Evolutionary conservation across 2,113 vertebrate genomes (phyloP), one percentile per base, ranked within the genome.

Genomic region (Crocuta crocuta): DNA sequence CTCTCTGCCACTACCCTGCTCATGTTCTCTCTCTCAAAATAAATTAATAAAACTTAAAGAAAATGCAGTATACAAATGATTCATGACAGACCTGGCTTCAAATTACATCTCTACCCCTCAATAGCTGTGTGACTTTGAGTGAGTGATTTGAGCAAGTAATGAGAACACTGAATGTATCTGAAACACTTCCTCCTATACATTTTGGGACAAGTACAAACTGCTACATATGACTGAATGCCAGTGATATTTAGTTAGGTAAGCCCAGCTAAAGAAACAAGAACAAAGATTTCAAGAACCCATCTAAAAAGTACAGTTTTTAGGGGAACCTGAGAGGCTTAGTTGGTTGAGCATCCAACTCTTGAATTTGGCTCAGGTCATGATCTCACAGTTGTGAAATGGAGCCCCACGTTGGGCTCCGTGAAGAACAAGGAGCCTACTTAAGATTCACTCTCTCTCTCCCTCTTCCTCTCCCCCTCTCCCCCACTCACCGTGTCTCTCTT

Each of bases 171-270:
- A 92, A 66, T 71, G 31, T 48, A 92, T 82, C 28, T 73, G 87
- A 87, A 90, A 79, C 35, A 87, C 15, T 79, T 92, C 31, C n/a
- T 92, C 28, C 16, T 87, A 82, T 90, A 86, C 63, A 84, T 65
- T 89, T 4, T 8, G 92, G 93, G 5, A 55, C 3, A 70, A 74
- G 3, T 70, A 85, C 9, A 53, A 94, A 90, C 33, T 70, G 24
- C 31, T 28, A 84, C 11, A 50, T 24, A 33, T 61, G 50, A 24
- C 7, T 61, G 5, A 86, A 81, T 35, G 35, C 50, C n/a, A 95
- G 23, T 65, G 39, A 94, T 71, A 86, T 86, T 79, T 93, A 92
- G 2, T 58, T 85, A 76, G 58, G n/a, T 65, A 91, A 94, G 28
- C 24, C 82, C 16, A 96, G 61, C 33, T 63, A 43, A 0, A 89